Percentiles rank a stretch among this genome's conserved stretches.
Evolutionary conservation across 1,140 invertebrate species (phyloP).

Genomic region (Chionoecetes opilio): DNA sequence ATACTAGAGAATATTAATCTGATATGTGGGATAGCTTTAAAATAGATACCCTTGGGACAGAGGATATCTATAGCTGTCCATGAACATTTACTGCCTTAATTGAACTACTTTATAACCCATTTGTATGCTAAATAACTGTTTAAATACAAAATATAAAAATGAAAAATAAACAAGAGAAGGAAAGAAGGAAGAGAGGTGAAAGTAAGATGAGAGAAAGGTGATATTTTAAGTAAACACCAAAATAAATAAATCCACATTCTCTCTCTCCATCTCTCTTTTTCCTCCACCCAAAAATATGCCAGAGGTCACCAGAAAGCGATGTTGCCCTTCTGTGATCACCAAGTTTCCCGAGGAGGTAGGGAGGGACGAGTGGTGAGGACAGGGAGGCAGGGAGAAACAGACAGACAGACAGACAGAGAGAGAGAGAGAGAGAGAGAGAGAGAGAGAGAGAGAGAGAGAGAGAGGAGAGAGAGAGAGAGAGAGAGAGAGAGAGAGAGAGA

Average conservation of each 20-base stretch:
- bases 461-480: not conserved
- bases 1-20: too few species aligned
- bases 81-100: too few species aligned
- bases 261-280: not conserved
- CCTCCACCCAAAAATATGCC: not conserved
- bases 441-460: not conserved
- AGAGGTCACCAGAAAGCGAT: not conserved
- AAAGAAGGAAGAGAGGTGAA: not conserved
- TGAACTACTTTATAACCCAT: too few species aligned
- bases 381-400: too few species aligned
- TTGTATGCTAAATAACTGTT: too few species aligned
- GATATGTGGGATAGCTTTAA: too few species aligned
- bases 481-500: not conserved
- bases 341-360: not conserved
- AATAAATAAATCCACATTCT: not conserved
- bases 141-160: too few species aligned
- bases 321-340: not conserved
- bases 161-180: not conserved
- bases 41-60: too few species aligned
- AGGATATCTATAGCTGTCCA: too few species aligned
- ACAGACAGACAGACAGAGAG: not conserved
- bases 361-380: not conserved
- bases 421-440: not conserved
- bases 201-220: not conserved
- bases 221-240: not conserved